Evolutionary conservation across 2,888 invertebrate species (phyloP), one percentile per base, ranked within the genome.

Genomic region (Danaus chrysippus): DNA sequence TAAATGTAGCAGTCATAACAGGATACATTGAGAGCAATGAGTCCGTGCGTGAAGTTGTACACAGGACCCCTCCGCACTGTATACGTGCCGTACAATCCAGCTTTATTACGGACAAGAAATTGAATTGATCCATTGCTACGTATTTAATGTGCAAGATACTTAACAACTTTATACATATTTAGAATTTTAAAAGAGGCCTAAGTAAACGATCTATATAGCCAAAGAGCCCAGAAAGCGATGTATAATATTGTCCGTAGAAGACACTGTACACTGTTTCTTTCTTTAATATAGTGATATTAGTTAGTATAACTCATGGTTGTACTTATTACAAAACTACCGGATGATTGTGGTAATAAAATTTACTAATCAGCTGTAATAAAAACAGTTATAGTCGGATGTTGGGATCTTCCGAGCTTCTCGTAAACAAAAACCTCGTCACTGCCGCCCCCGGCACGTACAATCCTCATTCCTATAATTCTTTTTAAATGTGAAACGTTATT

Each of bases 81-180:
- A 79, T 88, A 87, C 91, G 91, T 91, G 91, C 91, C 91, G 90
- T 87, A 86, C 89, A 84, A 86, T 87, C 87, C 79, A 86, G 81
- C 86, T 84, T 86, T 85, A 87, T 86, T 81, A 85, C 74, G 77
- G 82, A 82, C 80, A 81, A 78, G 75, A 81, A 85, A 85, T 83
- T 86, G 84, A 86, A 85, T 86, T 84, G 83, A 56, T 62, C 52
- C 57, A 53, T 55, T 19, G 49, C 49, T 49, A 17, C 17, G 17
- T 49, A 34, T 49, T n/a, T 49, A 49, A 17, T 49, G 46, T 46
- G 49, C 49, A 49, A 17, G 49, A 49, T 12, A 11, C 17, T 17
- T 42, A 56, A 55, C 41, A 46, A 60, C n/a, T 12, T 44, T 44
- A 9, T 12, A 19, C 10, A 42, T 56, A 56, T 56, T 52, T 49